Conservation (phyloP, 2,888 invertebrate species). For the Meloe dianella region DNA sequence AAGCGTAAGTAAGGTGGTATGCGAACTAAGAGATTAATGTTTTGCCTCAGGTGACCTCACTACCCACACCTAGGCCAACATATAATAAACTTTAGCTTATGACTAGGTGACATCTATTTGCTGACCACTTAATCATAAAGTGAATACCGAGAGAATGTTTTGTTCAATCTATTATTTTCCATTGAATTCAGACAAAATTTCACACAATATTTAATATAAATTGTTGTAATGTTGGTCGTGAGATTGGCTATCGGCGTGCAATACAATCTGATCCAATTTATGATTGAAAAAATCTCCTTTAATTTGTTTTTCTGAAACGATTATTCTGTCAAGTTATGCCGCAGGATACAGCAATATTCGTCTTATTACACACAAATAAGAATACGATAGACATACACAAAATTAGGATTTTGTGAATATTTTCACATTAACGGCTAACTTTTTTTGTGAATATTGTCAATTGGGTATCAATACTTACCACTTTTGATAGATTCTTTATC, state of each 20-base stretch:
- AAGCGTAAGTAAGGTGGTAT: slow-evolving; percentile 31
- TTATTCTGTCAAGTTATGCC: background rate
- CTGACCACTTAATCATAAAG: background rate
- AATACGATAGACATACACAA: background rate
- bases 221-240: slow-evolving; percentile 9
- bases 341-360: background rate
- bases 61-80: slow-evolving; percentile 31
- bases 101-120: slow-evolving; percentile 11
- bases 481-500: slow-evolving; percentile 56
- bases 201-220: slow-evolving; percentile 2
- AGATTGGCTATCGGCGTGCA: slow-evolving; percentile 3
- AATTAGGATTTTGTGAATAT: too few relatives aligned
- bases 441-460: too few relatives aligned
- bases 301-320: background rate
- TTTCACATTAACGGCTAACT: too few relatives aligned
- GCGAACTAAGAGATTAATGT: slow-evolving; percentile 40
- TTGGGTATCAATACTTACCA: slow-evolving; percentile 46
- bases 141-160: background rate
- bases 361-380: background rate
- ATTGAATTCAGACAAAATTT: background rate
- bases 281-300: background rate
- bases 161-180: background rate
- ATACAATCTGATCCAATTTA: slow-evolving; percentile 4
- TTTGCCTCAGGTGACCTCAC: slow-evolving; percentile 35
- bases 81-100: slow-evolving; percentile 8